A percentile compares a stretch with the other conserved stretches of the same genome.
These are phyloP conservation scores for Amblyraja radiata DNA, from an alignment of 2,797 vertebrate genomes.

Conservation along the genomic window DNA sequence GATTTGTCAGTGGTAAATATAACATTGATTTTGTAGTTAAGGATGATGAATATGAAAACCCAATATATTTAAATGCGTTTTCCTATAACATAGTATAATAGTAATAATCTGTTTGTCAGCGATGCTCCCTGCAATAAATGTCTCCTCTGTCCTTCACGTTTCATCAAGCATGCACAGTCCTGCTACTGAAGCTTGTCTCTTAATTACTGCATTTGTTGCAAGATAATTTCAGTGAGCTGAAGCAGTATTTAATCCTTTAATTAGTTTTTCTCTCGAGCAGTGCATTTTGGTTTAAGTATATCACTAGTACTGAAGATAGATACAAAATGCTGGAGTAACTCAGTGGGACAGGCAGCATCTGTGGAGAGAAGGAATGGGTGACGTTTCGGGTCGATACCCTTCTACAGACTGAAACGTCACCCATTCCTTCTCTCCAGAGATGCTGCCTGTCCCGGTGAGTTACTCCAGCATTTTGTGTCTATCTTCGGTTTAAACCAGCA, in stretches of 20 bases:
- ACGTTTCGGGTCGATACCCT: too few species aligned
- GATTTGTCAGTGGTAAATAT: not conserved
- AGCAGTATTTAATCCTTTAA: conserved; percentile 33
- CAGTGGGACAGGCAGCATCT: too few species aligned
- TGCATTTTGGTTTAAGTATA: not conserved
- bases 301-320: too few species aligned
- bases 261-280: not conserved
- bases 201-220: conserved; percentile 20
- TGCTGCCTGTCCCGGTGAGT: too few species aligned
- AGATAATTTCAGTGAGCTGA: not conserved
- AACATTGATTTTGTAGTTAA: not conserved
- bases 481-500: too few species aligned
- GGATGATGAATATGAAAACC: not conserved
- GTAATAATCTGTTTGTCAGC: conserved; percentile 10
- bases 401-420: too few species aligned
- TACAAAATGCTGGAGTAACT: too few species aligned
- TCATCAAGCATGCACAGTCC: not conserved
- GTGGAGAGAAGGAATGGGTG: too few species aligned
- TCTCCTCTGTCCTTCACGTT: not conserved
- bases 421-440: too few species aligned
- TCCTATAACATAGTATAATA: not conserved
- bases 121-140: conserved; percentile 28
- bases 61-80: not conserved
- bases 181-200: conserved; percentile 14
- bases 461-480: too few species aligned